Evolutionary conservation across 2,113 vertebrate genomes (phyloP), one percentile per base, ranked within the genome.

Genomic region (Eclectus roratus): DNA sequence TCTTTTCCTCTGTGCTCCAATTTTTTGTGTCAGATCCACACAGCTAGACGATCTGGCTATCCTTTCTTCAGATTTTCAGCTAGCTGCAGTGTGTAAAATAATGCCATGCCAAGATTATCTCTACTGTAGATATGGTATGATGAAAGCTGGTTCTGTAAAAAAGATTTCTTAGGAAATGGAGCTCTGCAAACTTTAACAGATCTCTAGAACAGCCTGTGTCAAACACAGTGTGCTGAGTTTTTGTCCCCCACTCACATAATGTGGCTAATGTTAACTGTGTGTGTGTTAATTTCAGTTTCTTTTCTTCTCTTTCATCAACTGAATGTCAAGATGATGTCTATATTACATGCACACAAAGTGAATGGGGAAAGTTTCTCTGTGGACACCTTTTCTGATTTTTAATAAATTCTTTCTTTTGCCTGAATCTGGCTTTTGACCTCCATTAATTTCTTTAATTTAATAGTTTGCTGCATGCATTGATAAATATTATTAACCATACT

Each of bases 371-470:
- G 35, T 85, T 93, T 88, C 74, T 85, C 85, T 79, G 41, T 76
- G 93, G 94, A 93, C 86, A 89, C 44, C 56, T 95, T 83, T 90
- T 74, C 73, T 93, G 31, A 52, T 77, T 89, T 96, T 95, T 97
- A 96, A 97, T 96, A 91, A 92, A 82, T 93, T 91, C 78, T 88
- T 94, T 47, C 93, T 95, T 96, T 97, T 92, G 90, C 93, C 86
- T 96, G 93, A 96, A 91, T 46, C 60, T 96, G 87, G 52, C 87
- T 97, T 98, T 96, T 93, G 83, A 93, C 91, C 96, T 97, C 91
- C 88, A 87, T 97, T 97, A 97, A 95, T 97, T 93, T 96, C 94
- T 96, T 95, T 96, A 96, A 97, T 95, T 87, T 90, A 96, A 43
- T 91, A 87, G 74, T 96, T 95, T 94, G 95, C 88, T 83, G 73